A percentile compares a stretch with the other conserved stretches of the same genome.
These are phyloP conservation scores for Zosterops borbonicus DNA, from an alignment of 2,113 vertebrate genomes.

Conservation along the genomic window DNA sequence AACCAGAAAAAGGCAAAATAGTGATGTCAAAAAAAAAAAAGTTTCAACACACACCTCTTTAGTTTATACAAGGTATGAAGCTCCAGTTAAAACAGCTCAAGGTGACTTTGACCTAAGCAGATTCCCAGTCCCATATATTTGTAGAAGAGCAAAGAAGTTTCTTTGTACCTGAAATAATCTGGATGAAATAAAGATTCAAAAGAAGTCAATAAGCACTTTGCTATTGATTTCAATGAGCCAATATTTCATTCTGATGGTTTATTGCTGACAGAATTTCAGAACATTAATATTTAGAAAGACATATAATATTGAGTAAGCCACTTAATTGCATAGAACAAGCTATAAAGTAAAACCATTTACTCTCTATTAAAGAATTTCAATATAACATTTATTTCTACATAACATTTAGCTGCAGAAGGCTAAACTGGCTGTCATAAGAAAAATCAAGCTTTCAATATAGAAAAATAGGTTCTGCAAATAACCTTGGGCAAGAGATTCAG, in stretches of 20 bases:
- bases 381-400: not conserved
- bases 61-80: not conserved
- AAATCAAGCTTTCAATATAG: not conserved
- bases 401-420: conserved; percentile 9
- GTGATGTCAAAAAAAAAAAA: not conserved
- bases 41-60: not conserved
- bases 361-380: conserved; percentile 13
- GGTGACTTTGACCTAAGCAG: not conserved
- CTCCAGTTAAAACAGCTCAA: not conserved
- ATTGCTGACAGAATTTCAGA: not conserved
- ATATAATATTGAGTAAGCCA: not conserved
- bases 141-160: not conserved
- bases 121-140: not conserved
- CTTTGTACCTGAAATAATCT: not conserved
- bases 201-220: conserved; percentile 21
- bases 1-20: not conserved
- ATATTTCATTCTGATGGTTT: conserved; percentile 29
- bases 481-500: not conserved
- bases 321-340: not conserved
- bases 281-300: conserved; percentile 31
- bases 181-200: conserved; percentile 4
- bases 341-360: not conserved
- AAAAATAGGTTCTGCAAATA: not conserved
- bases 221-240: conserved; percentile 12
- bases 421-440: not conserved